Base-by-base conservation (phyloP, 1,140 invertebrate species). In the Cyclina sinensis region DNA sequence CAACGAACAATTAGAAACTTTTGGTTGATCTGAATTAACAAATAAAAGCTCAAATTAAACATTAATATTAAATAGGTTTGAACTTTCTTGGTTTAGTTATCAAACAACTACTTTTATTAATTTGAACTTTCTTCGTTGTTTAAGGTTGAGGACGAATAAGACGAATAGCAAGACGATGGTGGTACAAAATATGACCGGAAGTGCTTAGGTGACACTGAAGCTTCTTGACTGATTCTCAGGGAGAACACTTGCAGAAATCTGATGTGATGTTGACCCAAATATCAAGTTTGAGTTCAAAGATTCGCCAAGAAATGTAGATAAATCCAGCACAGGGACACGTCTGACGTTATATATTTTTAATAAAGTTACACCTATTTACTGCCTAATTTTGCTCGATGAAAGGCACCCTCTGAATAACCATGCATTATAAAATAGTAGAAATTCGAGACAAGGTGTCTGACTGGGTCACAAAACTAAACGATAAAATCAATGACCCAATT, bases 401-500 rank as follows among this genome's bases (percentile, higher is more conserved):
- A n/a, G n/a, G n/a, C n/a, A n/a, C n/a, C n/a, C n/a, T n/a, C n/a
- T n/a, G n/a, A n/a, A n/a, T n/a, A n/a, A n/a, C n/a, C 21, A 88
- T 88, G 86, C 39, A 83, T 83, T 82, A 88, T 68, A 88, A 57
- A 39, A 2, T 82, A 16, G 39, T 82, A 21, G 86, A 57, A 62
- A 30, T 88, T 57, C 43, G 68, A n/a, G 86, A 88, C 68, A 88
- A 74, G 24, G 62, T 82, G 14, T 24, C 24, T 0, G 65, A 65
- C n/a, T 88, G 27, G 14, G 48, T 54, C 16, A 24, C 43, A 32
- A n/a, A 30, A n/a, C 62, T 99, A 87, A 98, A 98, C 97, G 97
- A 97, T 86, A 98, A 98, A 95, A 97, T 99, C 51, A 97, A 99
- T 93, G 98, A 99, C 43, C 98, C 98, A 2, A 97, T 97, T 59